Evolutionary conservation across 2,888 invertebrate species (phyloP).

Genomic region (Pherbina coryleti): DNA sequence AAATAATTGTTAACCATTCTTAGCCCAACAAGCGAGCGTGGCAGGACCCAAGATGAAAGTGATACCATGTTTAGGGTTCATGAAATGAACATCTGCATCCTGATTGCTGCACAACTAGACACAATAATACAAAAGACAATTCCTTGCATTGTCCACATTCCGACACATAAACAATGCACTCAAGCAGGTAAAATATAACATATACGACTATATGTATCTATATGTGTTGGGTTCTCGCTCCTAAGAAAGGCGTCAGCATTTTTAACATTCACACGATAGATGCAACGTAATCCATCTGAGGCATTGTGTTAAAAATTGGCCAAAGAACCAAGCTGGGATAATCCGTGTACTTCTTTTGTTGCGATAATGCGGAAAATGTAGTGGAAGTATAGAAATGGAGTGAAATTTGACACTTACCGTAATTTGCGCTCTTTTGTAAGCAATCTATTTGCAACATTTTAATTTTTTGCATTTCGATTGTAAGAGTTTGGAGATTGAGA

Average conservation of each 20-base stretch:
- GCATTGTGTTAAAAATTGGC: constrained; percentile 16
- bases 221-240: constrained; percentile 13
- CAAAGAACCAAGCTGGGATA: constrained; percentile 36
- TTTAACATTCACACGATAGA: constrained; percentile 39
- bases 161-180: not conserved
- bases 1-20: not conserved
- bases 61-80: constrained; percentile 31
- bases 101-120: constrained; percentile 43
- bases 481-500: not conserved
- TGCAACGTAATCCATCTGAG: not conserved
- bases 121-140: not conserved
- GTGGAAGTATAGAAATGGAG: constrained; percentile 27
- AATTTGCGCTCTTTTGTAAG: not conserved
- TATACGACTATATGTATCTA: not conserved
- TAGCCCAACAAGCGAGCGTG: constrained; percentile 29
- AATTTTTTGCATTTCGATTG: constrained; percentile 1
- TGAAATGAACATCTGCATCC: constrained; percentile 54
- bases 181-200: constrained; percentile 13
- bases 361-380: constrained; percentile 34
- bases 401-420: constrained; percentile 42
- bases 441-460: not conserved
- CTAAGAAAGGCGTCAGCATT: constrained; percentile 43
- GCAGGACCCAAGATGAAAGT: constrained; percentile 46
- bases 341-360: constrained; percentile 37
- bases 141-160: constrained; percentile 7